Conservation (phyloP, 30 jellyfish, hydroid and myxozoan genomes). For the Pelagia noctiluca region DNA sequence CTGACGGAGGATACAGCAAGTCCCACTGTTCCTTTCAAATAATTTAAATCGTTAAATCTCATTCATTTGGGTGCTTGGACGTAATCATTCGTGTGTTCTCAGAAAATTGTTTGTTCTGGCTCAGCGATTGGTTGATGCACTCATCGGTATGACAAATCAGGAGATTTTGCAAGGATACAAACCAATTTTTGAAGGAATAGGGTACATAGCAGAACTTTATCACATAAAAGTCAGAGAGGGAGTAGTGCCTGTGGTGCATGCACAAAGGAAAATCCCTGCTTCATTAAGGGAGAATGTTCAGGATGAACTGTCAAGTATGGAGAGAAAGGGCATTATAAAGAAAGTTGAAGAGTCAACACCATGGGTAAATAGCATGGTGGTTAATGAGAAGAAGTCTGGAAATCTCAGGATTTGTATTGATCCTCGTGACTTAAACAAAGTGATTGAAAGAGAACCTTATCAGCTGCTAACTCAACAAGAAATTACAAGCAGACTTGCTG, state of each 20-base stretch:
- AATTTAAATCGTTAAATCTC: too few species aligned
- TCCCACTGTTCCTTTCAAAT: too few species aligned
- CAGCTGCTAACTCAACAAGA: constrained; percentile 50
- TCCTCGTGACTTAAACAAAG: constrained; percentile 43
- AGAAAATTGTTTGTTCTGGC: too few species aligned
- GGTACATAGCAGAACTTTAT: constrained; percentile 27
- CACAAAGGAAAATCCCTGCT: constrained; percentile 39
- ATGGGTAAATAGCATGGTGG: constrained; percentile 47
- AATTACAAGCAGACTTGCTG: constrained; percentile 49
- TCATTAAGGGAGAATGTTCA: constrained; percentile 14
- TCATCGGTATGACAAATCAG: constrained; percentile 28
- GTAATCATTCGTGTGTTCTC: too few species aligned
- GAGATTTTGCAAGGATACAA: constrained; percentile 11
- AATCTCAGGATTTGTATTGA: constrained; percentile 58
- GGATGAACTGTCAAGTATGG: constrained; percentile 22
- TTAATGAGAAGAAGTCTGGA: constrained; percentile 7
- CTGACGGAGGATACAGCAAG: too few species aligned
- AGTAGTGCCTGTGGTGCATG: background rate
- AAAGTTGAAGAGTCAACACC: constrained; percentile 52
- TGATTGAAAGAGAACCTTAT: constrained; percentile 48
- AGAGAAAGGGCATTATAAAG: constrained; percentile 1
- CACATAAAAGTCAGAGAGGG: background rate
- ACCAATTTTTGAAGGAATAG: constrained; percentile 29
- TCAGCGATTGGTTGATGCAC: too few species aligned
- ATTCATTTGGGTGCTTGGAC: too few species aligned